Percentiles rank a stretch among this genome's conserved stretches.
phyloP scores from a whole-genome alignment of 2,888 invertebrate species.

The Ichneumon xanthorius region DNA sequence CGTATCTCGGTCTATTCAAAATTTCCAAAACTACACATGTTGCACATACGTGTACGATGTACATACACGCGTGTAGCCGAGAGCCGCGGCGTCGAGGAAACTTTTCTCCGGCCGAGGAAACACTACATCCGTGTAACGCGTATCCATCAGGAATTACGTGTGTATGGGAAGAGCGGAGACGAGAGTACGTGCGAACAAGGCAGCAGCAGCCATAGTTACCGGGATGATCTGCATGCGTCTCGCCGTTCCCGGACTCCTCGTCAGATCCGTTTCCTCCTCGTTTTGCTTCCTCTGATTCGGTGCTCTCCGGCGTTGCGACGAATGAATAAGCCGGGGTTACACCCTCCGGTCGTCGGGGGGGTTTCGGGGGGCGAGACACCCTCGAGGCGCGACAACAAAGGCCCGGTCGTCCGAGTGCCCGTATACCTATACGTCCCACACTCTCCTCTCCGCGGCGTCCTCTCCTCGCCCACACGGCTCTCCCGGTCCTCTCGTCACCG shows the following conservation, averaged over 20 bases:
- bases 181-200: constrained; percentile 11
- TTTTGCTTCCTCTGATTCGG: constrained; percentile 78
- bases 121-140: background rate
- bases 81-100: background rate
- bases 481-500: constrained; percentile 59
- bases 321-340: constrained; percentile 83
- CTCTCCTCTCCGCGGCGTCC: constrained; percentile 66
- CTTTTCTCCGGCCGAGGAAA: constrained; percentile 1
- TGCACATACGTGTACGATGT: background rate
- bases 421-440: constrained; percentile 37
- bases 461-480: constrained; percentile 66
- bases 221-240: constrained; percentile 67
- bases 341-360: constrained; percentile 77
- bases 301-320: constrained; percentile 66
- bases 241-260: constrained; percentile 64
- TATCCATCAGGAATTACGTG: constrained; percentile 22
- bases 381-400: constrained; percentile 75
- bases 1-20: constrained; percentile 53
- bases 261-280: constrained; percentile 79
- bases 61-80: background rate
- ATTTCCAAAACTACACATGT: constrained; percentile 56
- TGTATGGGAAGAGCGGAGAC: background rate
- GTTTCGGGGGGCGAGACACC: constrained; percentile 78
- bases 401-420: constrained; percentile 69
- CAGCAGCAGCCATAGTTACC: constrained; percentile 41